Percentiles rank a stretch among this genome's conserved stretches.
Conservation (phyloP, 2,113 vertebrate species). For the Capra hircus region DNA sequence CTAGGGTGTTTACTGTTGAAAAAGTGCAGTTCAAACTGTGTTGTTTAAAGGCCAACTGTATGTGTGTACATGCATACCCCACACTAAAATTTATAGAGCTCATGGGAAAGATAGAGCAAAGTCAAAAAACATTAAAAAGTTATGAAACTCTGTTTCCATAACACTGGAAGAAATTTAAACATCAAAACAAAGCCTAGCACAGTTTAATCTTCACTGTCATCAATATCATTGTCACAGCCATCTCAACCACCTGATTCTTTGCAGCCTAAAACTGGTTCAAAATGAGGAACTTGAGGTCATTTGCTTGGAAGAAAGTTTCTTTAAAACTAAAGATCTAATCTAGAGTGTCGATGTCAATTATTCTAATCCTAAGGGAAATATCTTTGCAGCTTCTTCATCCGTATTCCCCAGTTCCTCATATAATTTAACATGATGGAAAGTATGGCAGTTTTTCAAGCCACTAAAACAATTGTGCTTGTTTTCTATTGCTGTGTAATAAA, state of each 20-base stretch:
- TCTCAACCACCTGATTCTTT: background rate
- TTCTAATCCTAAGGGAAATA: background rate
- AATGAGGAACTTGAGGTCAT: background rate
- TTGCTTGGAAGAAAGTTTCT: background rate
- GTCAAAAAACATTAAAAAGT: background rate
- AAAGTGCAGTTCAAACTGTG: background rate
- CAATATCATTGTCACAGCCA: background rate
- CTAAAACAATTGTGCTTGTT: background rate
- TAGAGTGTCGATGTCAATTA: background rate
- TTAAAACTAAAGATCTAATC: background rate
- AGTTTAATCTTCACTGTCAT: background rate
- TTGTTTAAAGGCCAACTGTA: background rate
- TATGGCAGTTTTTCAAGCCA: background rate
- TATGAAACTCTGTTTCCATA: background rate
- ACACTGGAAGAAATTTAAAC: background rate
- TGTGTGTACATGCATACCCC: background rate
- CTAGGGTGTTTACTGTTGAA: background rate
- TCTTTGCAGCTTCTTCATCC: background rate
- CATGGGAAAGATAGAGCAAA: background rate
- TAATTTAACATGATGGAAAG: background rate
- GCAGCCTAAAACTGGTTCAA: background rate
- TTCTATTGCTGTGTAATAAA: background rate
- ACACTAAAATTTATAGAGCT: background rate
- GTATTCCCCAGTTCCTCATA: background rate
- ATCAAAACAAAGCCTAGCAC: background rate